Conservation (phyloP, 2,113 vertebrate species). For the Rhynchomys soricoides region DNA sequence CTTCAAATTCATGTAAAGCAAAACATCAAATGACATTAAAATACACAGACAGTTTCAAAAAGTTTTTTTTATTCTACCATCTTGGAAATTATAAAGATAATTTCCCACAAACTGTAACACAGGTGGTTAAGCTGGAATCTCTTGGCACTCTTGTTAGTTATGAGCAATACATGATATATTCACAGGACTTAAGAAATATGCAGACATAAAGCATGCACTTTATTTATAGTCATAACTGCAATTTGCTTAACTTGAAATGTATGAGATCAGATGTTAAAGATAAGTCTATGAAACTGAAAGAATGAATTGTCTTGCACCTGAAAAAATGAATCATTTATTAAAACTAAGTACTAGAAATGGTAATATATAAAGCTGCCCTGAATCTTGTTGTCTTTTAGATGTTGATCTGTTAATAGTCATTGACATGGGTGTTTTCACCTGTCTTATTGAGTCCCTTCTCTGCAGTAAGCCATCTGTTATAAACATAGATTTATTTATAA, state of each 20-base stretch:
- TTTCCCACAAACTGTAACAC: constrained; percentile 55
- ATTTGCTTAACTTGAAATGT: constrained; percentile 20
- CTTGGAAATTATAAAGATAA: constrained; percentile 60
- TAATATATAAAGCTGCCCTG: constrained; percentile 5
- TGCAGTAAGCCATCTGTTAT: constrained; percentile 54
- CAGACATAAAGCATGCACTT: not conserved
- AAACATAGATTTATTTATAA: constrained; percentile 69
- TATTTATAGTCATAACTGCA: constrained; percentile 64
- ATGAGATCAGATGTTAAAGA: constrained; percentile 47
- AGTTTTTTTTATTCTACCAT: constrained; percentile 25
- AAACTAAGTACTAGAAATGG: constrained; percentile 31
- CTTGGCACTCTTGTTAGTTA: constrained; percentile 40
- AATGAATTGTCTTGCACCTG: not conserved
- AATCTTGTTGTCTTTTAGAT: not conserved
- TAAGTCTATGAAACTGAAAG: constrained; percentile 27
- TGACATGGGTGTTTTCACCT: constrained; percentile 30
- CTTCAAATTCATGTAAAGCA: not conserved
- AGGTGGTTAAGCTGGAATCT: constrained; percentile 58
- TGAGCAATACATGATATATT: constrained; percentile 49
- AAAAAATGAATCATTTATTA: not conserved
- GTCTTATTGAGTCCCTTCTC: constrained; percentile 49
- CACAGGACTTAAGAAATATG: constrained; percentile 39
- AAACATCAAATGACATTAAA: constrained; percentile 31
- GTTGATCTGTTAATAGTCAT: constrained; percentile 60
- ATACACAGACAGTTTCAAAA: constrained; percentile 60